These are phyloP conservation scores for Ridgeia piscesae DNA, from an alignment of 1,140 invertebrate genomes.

Conservation along the genomic window DNA sequence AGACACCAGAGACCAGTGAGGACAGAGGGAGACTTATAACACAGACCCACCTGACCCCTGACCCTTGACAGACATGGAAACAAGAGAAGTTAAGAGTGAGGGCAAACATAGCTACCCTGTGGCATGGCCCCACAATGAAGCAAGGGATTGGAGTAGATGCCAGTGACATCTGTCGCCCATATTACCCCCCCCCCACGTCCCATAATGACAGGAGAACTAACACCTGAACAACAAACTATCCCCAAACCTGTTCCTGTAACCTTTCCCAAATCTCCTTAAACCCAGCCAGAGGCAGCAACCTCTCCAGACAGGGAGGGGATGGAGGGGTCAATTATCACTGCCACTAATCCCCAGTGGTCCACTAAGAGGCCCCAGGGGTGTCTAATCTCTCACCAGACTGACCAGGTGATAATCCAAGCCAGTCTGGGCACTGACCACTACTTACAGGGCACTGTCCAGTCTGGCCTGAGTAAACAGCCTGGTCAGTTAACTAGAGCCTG, in stretches of 20 bases:
- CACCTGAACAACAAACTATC: not conserved
- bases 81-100: too few species aligned
- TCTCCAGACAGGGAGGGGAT: too few species aligned
- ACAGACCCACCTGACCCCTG: too few species aligned
- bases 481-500: not conserved
- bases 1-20: too few species aligned
- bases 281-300: not conserved
- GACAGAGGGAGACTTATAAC: too few species aligned
- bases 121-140: too few species aligned
- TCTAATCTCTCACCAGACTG: not conserved
- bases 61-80: too few species aligned
- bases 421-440: not conserved
- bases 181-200: not conserved
- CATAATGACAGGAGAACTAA: not conserved
- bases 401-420: not conserved
- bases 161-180: too few species aligned
- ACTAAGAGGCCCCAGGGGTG: not conserved
- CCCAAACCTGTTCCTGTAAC: not conserved
- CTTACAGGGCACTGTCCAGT: not conserved
- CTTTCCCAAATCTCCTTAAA: not conserved
- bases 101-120: too few species aligned
- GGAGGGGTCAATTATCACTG: not conserved
- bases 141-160: too few species aligned
- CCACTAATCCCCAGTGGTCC: not conserved
- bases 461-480: not conserved